Conservation (phyloP, 2,113 vertebrate genomes). For the Halcyon malimbica region DNA sequence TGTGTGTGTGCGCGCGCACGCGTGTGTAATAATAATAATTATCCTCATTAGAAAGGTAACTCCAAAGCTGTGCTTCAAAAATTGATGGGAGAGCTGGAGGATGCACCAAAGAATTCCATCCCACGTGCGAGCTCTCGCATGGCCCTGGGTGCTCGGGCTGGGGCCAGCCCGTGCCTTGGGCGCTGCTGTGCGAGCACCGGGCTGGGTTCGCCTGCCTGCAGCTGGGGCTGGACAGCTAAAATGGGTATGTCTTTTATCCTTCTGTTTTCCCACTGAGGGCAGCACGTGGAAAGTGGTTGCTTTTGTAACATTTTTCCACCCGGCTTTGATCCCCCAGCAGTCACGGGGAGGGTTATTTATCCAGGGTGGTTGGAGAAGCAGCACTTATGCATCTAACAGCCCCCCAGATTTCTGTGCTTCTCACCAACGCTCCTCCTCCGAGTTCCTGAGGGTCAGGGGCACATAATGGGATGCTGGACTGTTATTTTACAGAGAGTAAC, state of each 20-base stretch:
- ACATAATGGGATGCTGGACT: background rate
- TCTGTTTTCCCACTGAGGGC: background rate
- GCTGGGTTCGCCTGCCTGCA: background rate
- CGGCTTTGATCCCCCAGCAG: background rate
- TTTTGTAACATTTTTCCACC: background rate
- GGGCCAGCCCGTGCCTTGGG: background rate
- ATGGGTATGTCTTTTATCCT: background rate
- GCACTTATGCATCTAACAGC: background rate
- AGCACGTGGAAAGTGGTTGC: background rate
- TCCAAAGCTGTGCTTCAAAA: constrained; percentile 32
- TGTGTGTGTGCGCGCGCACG: background rate
- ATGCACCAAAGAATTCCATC: background rate
- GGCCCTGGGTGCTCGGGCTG: rapidly evolving
- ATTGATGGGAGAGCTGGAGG: constrained; percentile 22
- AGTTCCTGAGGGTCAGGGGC: background rate
- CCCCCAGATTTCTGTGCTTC: background rate
- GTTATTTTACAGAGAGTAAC: background rate
- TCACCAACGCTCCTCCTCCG: background rate
- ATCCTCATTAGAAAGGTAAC: constrained; percentile 48
- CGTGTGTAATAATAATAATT: constrained; percentile 70
- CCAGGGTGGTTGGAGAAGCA: background rate
- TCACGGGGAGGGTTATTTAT: rapidly evolving
- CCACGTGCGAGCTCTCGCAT: background rate
- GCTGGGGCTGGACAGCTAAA: background rate
- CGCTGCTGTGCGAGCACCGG: background rate